phyloP scores from a whole-genome alignment of 2,888 invertebrate genomes.

The Opisthograptis luteolata region DNA sequence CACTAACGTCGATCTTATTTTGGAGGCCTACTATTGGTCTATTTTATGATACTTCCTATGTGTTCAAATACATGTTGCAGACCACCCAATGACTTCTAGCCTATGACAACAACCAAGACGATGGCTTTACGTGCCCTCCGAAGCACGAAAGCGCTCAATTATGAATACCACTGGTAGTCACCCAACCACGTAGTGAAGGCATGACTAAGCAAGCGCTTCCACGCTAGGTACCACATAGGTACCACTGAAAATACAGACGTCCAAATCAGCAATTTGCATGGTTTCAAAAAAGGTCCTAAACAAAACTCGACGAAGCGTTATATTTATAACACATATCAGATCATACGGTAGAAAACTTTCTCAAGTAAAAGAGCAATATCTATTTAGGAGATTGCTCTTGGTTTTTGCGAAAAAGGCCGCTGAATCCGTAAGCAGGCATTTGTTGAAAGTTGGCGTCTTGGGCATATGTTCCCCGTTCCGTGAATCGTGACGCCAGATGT shows the following conservation, averaged over 20 bases:
- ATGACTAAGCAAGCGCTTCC: too few species aligned
- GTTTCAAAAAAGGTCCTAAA: constrained; percentile 9
- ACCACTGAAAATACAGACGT: neutral
- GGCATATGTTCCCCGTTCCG: constrained; percentile 53
- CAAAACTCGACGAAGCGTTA: constrained; percentile 1
- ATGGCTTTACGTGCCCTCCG: too few species aligned
- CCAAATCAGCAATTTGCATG: neutral
- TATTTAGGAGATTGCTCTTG: constrained; percentile 46
- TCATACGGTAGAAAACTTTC: constrained; percentile 28
- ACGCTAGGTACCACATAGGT: too few species aligned
- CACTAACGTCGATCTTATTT: too few species aligned
- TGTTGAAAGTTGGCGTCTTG: constrained; percentile 43
- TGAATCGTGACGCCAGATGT: constrained; percentile 61
- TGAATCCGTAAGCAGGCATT: constrained; percentile 62
- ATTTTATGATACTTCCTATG: too few species aligned
- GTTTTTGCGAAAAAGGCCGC: constrained; percentile 53
- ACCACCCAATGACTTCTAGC: too few species aligned
- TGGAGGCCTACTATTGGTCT: too few species aligned
- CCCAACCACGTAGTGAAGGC: too few species aligned
- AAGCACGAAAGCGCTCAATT: too few species aligned
- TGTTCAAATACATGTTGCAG: too few species aligned
- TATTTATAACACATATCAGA: constrained; percentile 24
- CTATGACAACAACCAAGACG: too few species aligned
- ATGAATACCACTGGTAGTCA: too few species aligned
- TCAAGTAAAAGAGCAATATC: constrained; percentile 39